Evolutionary conservation across 2,113 vertebrate species (phyloP).

Genomic region (Notothenia coriiceps): DNA sequence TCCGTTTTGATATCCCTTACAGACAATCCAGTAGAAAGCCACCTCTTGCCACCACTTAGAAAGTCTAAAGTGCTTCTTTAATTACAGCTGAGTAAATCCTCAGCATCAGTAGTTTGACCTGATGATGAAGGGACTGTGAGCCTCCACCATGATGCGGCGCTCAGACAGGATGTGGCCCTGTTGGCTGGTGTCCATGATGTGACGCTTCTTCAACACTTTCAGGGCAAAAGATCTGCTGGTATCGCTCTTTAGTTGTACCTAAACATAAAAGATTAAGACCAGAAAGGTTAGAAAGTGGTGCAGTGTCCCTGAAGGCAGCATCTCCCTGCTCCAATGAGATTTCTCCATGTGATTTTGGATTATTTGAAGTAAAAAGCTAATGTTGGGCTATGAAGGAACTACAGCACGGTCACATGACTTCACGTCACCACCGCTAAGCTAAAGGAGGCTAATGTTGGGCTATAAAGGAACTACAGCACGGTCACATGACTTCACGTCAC

Average conservation of each 20-base stretch:
- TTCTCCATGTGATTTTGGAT: too few relatives aligned
- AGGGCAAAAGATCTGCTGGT: conserved; percentile 75
- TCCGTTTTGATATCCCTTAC: too few relatives aligned
- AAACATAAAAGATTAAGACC: not conserved
- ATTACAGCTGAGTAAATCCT: not conserved
- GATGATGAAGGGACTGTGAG: conserved; percentile 80
- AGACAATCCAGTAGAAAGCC: not conserved
- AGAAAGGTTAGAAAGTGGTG: too few relatives aligned
- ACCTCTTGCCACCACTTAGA: not conserved
- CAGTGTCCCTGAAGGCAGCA: too few relatives aligned
- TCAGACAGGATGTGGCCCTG: conserved; percentile 84
- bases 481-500: too few relatives aligned
- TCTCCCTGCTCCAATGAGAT: too few relatives aligned
- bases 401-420: too few relatives aligned
- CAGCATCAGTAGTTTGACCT: conserved; percentile 55
- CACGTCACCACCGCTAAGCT: too few relatives aligned
- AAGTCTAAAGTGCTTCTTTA: not conserved
- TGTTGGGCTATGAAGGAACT: too few relatives aligned
- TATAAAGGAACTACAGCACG: too few relatives aligned
- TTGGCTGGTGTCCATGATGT: conserved; percentile 84
- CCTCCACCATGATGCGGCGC: conserved; percentile 83
- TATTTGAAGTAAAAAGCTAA: too few relatives aligned
- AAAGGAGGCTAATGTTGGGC: too few relatives aligned
- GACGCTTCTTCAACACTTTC: conserved; percentile 82
- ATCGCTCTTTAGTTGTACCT: conserved; percentile 83